These are phyloP conservation scores for Garrulus glandarius DNA, from an alignment of 2,797 vertebrate genomes.

Conservation along the genomic window DNA sequence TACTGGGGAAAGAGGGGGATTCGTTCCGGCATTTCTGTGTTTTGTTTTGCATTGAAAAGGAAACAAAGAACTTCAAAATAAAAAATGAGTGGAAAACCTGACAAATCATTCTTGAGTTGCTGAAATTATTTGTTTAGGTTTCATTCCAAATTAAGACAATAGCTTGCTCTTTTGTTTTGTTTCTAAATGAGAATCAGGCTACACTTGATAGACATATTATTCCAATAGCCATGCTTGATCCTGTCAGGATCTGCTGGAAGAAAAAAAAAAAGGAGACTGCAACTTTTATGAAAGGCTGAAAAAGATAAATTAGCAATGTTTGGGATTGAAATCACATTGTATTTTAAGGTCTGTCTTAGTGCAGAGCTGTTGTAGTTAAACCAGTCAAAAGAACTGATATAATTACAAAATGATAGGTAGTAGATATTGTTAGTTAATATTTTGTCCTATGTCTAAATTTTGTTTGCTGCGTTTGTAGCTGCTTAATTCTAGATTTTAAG, in stretches of 20 bases:
- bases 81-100: conserved; percentile 29
- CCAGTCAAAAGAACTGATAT: background rate
- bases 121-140: conserved; percentile 28
- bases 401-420: background rate
- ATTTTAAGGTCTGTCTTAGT: background rate
- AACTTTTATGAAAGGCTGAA: background rate
- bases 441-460: background rate
- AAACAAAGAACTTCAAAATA: background rate
- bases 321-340: background rate
- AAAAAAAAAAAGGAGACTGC: background rate
- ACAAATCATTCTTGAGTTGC: background rate
- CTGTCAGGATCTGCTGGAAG: background rate
- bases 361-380: background rate
- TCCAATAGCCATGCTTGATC: background rate
- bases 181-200: conserved; percentile 5
- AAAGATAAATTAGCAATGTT: background rate
- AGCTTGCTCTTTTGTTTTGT: background rate
- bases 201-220: background rate
- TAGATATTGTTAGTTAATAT: background rate
- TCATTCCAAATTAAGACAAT: conserved; percentile 25
- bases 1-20: background rate
- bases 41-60: background rate
- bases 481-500: background rate
- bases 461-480: background rate
- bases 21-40: background rate